Evolutionary conservation across 2,888 invertebrate genomes (phyloP).

Genomic region (Phytoseiulus persimilis): DNA sequence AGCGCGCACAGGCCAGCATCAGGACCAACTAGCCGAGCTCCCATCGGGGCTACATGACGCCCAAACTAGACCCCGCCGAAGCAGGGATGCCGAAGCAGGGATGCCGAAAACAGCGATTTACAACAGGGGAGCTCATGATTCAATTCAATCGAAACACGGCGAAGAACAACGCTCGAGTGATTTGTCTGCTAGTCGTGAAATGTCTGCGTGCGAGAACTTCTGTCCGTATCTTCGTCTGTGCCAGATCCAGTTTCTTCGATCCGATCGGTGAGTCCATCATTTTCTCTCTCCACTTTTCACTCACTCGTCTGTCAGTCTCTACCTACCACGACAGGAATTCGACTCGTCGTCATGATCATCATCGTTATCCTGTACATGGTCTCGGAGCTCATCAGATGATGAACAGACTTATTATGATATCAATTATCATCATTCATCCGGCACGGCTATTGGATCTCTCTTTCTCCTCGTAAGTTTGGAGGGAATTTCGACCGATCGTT

Average conservation of each 20-base stretch:
- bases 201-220: too few species aligned
- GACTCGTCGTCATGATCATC: constrained; percentile 7
- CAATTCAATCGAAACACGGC: too few species aligned
- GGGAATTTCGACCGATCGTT: neutral
- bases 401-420: neutral
- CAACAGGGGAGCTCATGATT: too few species aligned
- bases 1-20: too few species aligned
- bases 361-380: neutral
- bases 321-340: neutral
- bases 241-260: neutral
- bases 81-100: too few species aligned
- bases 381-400: neutral
- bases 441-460: neutral
- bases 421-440: neutral
- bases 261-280: neutral
- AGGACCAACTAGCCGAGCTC: too few species aligned
- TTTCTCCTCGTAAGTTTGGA: neutral
- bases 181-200: too few species aligned
- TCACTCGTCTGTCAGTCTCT: neutral
- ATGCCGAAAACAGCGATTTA: too few species aligned
- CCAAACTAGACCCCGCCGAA: too few species aligned
- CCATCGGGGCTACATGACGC: too few species aligned
- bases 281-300: neutral
- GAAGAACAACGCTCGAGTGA: too few species aligned
- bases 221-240: too few species aligned